Evolutionary conservation across 2,797 vertebrate species (phyloP), one percentile per base, ranked within the genome.

Genomic region (Bradypodion pumilum): DNA sequence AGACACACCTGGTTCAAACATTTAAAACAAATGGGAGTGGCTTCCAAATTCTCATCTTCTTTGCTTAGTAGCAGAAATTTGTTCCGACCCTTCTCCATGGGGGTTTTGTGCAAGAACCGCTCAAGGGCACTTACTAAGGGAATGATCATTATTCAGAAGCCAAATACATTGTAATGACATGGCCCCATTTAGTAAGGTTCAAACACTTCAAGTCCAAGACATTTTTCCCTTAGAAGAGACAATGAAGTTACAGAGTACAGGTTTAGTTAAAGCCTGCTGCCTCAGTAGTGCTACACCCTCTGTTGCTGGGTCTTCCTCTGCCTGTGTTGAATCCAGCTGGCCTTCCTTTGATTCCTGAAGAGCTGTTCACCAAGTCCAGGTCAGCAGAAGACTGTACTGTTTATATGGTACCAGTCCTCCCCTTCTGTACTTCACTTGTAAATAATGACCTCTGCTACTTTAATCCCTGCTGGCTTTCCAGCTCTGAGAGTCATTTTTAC

Each of bases 1-100:
- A 92, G 89, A 91, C 94, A 91, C 95, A 95, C 95, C 95, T 96
- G 96, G 95, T 90, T 96, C 92, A 96, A 95, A 95, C 93, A 96
- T 95, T 91, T 90, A 88, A 91, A 86, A 90, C 90, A 88, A 93
- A 93, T 92, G 93, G 92, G 94, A 94, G 92, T 92, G 92, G 92
- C 94, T 93, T 93, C 76, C 87, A 74, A 90, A 37, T 92, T 87
- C 84, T 90, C 86, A 63, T 91, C 86, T 91, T 89, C 92, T 93
- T 91, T 91, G 85, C 94, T 93, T 91, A 93, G 92, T 86, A 94
- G 94, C 93, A 94, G 87, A 88, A 90, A 91, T 84, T 82, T 8
- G 1, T 65, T 74, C 78, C n/a, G 72, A 70, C 79, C 83, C 69
- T 86, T 89, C 92, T 93, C 87, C 25, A 76, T 83, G 84, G 86